These are phyloP conservation scores for Dryas iulia DNA, from an alignment of 1,140 invertebrate genomes.

Conservation along the genomic window DNA sequence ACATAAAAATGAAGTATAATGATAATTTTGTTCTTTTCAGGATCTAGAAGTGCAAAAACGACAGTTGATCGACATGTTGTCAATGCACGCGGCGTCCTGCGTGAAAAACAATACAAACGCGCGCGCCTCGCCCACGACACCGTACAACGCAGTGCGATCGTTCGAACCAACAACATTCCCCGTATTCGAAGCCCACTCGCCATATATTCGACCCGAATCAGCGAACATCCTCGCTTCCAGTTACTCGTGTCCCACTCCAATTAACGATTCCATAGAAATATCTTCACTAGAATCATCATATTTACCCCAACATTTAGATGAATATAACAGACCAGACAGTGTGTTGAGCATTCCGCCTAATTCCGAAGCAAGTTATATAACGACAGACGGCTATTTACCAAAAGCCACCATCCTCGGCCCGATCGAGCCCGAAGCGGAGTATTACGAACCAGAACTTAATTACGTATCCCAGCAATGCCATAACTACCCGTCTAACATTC, in stretches of 20 bases:
- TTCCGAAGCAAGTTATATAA: slow-evolving; percentile 56
- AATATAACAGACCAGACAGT: slow-evolving; percentile 70
- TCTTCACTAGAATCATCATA: slow-evolving; percentile 65
- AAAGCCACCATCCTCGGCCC: slow-evolving; percentile 70
- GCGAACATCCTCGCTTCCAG: slow-evolving; percentile 78
- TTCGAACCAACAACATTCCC: slow-evolving; percentile 74
- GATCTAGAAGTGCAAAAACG: slow-evolving; percentile 87
- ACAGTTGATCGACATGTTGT: slow-evolving; percentile 87
- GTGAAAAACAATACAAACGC: slow-evolving; percentile 81
- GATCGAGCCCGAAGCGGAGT: slow-evolving; percentile 65
- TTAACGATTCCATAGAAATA: slow-evolving; percentile 70
- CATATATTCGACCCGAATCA: slow-evolving; percentile 77
- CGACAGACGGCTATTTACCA: slow-evolving; percentile 66
- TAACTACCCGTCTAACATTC: slow-evolving; percentile 56
- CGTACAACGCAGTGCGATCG: slow-evolving; percentile 68
- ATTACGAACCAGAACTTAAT: slow-evolving; percentile 67
- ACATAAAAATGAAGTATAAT: too few species aligned
- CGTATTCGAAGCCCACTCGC: slow-evolving; percentile 67
- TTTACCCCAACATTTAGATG: slow-evolving; percentile 58
- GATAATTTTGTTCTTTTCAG: slow-evolving; percentile 62
- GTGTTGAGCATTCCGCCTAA: slow-evolving; percentile 66
- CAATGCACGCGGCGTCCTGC: slow-evolving; percentile 85
- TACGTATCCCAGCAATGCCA: slow-evolving; percentile 71
- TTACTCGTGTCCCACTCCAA: slow-evolving; percentile 65
- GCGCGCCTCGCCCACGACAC: slow-evolving; percentile 52